Percentiles rank a stretch among this genome's conserved stretches.
Conservation (phyloP, 2,888 invertebrate genomes). For the Cosmia pyralina region DNA sequence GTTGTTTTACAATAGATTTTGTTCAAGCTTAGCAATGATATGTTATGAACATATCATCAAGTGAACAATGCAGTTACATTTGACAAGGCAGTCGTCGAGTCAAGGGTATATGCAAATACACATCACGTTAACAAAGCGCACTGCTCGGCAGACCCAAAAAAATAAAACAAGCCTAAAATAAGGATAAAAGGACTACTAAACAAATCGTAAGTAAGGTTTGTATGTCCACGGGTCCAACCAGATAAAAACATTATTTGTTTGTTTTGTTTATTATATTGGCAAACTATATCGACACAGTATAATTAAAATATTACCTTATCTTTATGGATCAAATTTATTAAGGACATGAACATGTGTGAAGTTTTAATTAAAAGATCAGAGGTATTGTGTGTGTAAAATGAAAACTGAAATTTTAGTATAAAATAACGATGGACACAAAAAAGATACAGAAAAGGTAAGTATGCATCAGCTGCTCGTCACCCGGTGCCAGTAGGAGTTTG, state of each 20-base stretch:
- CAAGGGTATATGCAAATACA: conserved; percentile 85
- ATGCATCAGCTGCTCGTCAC: conserved; percentile 56
- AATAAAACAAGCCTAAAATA: conserved; percentile 73
- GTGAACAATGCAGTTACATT: conserved; percentile 76
- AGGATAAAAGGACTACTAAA: conserved; percentile 69
- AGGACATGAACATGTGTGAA: conserved; percentile 48
- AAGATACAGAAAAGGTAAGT: conserved; percentile 16
- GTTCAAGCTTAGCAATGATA: conserved; percentile 41
- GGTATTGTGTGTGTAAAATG: conserved; percentile 40
- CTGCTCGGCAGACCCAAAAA: conserved; percentile 76
- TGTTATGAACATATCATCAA: conserved; percentile 67
- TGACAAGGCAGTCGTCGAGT: conserved; percentile 77
- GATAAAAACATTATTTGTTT: conserved; percentile 33
- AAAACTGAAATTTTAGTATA: conserved; percentile 40
- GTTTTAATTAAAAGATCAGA: conserved; percentile 51
- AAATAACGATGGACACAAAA: conserved; percentile 37
- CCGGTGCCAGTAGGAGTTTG: conserved; percentile 22
- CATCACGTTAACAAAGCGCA: conserved; percentile 80
- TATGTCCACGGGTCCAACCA: conserved; percentile 43
- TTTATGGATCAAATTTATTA: conserved; percentile 55
- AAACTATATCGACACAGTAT: conserved; percentile 37
- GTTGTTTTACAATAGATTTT: conserved; percentile 40
- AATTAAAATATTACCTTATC: conserved; percentile 58
- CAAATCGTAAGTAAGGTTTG: conserved; percentile 63
- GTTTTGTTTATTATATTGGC: conserved; percentile 34